A percentile compares a stretch with the other conserved stretches of the same genome.
Conservation (phyloP, 2,797 vertebrate genomes). For the Yasuhikotakia modesta region DNA sequence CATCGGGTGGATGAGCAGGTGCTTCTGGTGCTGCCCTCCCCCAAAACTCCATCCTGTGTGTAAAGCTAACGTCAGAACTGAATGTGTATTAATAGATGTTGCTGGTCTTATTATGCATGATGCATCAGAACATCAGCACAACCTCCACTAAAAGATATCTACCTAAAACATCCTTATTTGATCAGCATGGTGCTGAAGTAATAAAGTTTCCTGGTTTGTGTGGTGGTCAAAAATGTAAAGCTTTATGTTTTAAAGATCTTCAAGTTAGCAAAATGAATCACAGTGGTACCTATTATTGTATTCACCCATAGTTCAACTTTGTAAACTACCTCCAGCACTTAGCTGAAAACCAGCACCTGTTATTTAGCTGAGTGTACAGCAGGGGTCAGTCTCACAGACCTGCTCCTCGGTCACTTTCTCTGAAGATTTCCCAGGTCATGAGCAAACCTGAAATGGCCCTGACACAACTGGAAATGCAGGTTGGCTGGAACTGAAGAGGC, state of each 20-base stretch:
- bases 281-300: neutral
- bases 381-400: constrained; percentile 24
- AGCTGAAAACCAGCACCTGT: constrained; percentile 32
- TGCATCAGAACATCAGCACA: no score
- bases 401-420: constrained; percentile 48
- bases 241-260: no score
- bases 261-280: neutral
- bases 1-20: constrained; percentile 68
- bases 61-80: no score
- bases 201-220: no score
- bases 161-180: neutral
- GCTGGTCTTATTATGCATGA: no score
- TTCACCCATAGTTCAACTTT: neutral
- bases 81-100: no score
- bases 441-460: constrained; percentile 8
- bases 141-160: no score
- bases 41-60: no score
- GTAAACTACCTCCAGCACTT: neutral
- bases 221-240: no score
- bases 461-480: constrained; percentile 15
- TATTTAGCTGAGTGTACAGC: constrained; percentile 35
- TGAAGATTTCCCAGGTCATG: constrained; percentile 18
- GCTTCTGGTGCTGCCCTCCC: constrained; percentile 44
- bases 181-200: no score
- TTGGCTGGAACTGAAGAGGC: neutral